Evolutionary conservation across 2,113 vertebrate genomes (phyloP).

Genomic region (Ictalurus furcatus): DNA sequence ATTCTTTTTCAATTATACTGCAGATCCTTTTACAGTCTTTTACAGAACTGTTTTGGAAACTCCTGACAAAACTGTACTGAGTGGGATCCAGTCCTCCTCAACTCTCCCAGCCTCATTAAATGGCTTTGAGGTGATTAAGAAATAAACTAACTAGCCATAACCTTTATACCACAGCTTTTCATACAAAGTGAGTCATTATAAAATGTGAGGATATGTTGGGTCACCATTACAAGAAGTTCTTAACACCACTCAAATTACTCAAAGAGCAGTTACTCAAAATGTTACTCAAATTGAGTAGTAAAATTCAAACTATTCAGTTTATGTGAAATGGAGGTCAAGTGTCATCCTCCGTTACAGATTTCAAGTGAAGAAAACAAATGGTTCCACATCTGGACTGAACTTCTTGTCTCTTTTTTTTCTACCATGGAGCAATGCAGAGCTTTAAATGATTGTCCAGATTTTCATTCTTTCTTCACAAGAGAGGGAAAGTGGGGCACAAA

Average conservation of each 20-base stretch:
- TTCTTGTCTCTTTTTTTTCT: constrained; percentile 10
- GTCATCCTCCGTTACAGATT: constrained; percentile 37
- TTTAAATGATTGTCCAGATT: constrained; percentile 41
- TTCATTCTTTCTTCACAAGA: constrained; percentile 34
- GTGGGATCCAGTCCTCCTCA: neutral
- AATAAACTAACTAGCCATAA: neutral
- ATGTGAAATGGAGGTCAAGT: constrained; percentile 32
- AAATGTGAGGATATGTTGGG: neutral
- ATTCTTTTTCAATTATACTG: constrained; percentile 12
- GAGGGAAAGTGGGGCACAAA: constrained; percentile 48
- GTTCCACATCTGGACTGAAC: constrained; percentile 41
- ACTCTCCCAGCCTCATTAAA: neutral
- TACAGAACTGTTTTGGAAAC: constrained; percentile 6
- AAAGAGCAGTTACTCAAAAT: constrained; percentile 1
- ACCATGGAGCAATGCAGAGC: constrained; percentile 25
- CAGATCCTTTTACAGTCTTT: neutral
- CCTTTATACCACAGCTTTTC: neutral
- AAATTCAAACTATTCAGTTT: constrained; percentile 2
- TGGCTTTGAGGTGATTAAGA: constrained; percentile 12
- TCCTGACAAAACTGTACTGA: neutral
- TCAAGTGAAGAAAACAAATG: constrained; percentile 42
- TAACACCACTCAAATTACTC: neutral
- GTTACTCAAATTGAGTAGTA: neutral
- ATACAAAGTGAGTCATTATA: neutral
- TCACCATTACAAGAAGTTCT: neutral